phyloP scores from a whole-genome alignment of 2,797 vertebrate species.

The Oreochromis grahami region DNA sequence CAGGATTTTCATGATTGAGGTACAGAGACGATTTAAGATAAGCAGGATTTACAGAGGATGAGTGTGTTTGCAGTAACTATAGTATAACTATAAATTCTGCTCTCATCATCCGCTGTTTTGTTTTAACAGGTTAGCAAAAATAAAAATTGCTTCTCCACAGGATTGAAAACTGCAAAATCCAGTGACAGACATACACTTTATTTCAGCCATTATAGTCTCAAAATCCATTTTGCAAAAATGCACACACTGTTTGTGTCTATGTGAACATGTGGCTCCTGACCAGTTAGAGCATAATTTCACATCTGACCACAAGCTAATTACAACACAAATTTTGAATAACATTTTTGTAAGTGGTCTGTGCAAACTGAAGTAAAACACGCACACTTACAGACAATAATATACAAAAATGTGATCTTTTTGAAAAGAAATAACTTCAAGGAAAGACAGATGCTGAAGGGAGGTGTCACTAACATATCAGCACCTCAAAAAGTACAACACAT shows the following conservation, averaged over 20 bases:
- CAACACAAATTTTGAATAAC: neutral
- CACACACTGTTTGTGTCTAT: neutral
- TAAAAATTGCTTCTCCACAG: neutral
- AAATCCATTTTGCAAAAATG: neutral
- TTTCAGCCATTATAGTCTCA: neutral
- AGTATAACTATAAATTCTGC: neutral
- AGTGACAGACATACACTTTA: neutral
- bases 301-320: neutral
- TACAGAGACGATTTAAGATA: neutral
- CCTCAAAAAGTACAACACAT: constrained; percentile 20
- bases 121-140: neutral
- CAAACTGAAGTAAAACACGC: neutral
- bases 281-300: too few relatives aligned
- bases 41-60: neutral
- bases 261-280: neutral
- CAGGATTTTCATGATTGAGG: neutral
- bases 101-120: neutral
- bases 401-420: neutral
- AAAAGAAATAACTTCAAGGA: neutral
- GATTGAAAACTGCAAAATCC: neutral
- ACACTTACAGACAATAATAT: neutral
- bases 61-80: neutral
- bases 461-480: constrained; percentile 10
- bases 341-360: neutral
- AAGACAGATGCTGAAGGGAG: neutral